Conservation (phyloP, 2,888 invertebrate species). For the Lithophane semibrunnea region DNA sequence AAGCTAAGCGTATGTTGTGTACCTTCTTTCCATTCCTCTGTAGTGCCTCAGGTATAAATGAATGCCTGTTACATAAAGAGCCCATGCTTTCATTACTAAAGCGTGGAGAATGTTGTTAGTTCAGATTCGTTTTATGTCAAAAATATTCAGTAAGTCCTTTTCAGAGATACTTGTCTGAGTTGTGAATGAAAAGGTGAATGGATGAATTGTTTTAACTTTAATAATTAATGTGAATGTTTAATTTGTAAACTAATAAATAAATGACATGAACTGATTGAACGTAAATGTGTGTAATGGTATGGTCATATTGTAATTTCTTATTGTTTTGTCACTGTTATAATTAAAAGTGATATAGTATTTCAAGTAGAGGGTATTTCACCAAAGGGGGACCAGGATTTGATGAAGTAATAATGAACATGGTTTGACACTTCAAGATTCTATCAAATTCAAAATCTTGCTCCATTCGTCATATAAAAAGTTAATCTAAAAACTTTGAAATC, state of each 20-base stretch:
- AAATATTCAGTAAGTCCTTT: constrained; percentile 21
- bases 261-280: too few species aligned
- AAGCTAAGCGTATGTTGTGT: background rate
- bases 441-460: background rate
- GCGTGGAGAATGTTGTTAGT: constrained; percentile 25
- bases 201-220: background rate
- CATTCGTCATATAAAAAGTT: too few species aligned
- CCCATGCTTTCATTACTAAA: constrained; percentile 46
- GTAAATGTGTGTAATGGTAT: background rate
- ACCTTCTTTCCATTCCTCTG: background rate
- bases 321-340: background rate
- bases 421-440: background rate
- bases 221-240: background rate
- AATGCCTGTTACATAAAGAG: constrained; percentile 54
- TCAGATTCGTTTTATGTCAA: constrained; percentile 36
- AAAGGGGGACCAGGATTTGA: background rate
- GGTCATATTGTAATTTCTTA: background rate
- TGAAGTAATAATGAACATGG: background rate
- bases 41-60: constrained; percentile 58
- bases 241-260: background rate
- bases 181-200: background rate
- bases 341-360: background rate
- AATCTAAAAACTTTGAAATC: background rate
- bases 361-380: background rate
- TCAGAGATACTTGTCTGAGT: constrained; percentile 1